Conservation (phyloP, 1,140 invertebrate genomes). For the Meloidogyne hapla region DNA sequence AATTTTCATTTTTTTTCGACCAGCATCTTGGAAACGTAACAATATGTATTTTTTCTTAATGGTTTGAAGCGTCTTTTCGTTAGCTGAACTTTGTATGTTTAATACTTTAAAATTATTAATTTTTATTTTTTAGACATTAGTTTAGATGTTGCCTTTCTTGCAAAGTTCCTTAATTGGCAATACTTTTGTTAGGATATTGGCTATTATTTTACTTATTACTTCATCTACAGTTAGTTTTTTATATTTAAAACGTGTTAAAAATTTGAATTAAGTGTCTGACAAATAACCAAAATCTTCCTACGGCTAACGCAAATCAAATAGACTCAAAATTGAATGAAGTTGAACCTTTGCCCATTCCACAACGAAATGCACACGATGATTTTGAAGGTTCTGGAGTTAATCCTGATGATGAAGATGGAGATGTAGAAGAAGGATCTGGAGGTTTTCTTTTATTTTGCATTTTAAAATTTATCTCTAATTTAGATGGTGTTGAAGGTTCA, state of each 20-base stretch:
- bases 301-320: not conserved
- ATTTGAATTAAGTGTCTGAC: not conserved
- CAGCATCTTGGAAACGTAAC: no score
- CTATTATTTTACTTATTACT: not conserved
- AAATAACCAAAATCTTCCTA: not conserved
- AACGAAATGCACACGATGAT: not conserved
- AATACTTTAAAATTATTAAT: not conserved
- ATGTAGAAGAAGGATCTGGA: not conserved
- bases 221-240: not conserved
- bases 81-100: not conserved
- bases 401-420: not conserved
- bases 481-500: not conserved
- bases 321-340: not conserved
- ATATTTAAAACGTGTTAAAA: not conserved
- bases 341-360: not conserved
- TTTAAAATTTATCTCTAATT: not conserved
- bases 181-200: not conserved
- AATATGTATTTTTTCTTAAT: not conserved
- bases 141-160: not conserved
- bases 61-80: not conserved
- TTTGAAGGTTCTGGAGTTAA: not conserved
- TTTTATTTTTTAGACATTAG: not conserved
- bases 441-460: not conserved
- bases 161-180: not conserved
- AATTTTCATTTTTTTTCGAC: not conserved